Evolutionary conservation across 1,140 invertebrate genomes (phyloP).

Genomic region (Riptortus pedestris): DNA sequence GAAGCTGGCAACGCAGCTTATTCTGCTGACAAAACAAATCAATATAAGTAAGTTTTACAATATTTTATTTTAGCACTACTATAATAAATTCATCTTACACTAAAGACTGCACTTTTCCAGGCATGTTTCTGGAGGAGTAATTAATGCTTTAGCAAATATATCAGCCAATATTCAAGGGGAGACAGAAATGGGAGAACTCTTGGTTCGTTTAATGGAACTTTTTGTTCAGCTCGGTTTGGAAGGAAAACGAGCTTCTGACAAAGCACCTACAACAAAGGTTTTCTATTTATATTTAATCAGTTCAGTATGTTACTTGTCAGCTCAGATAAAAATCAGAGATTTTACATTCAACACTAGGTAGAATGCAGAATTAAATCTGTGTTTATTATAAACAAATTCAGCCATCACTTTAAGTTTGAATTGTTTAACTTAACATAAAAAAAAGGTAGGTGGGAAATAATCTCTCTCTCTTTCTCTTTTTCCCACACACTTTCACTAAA

Average conservation of each 20-base stretch:
- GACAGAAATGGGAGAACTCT: constrained; percentile 70
- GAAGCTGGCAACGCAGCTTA: constrained; percentile 87
- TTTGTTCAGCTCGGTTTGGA: constrained; percentile 96
- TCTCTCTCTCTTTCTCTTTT: too few species aligned
- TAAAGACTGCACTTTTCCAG: constrained; percentile 38
- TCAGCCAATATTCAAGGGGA: constrained; percentile 86
- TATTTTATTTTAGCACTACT: not conserved
- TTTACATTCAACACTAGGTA: too few species aligned
- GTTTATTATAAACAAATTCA: too few species aligned
- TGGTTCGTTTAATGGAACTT: constrained; percentile 80
- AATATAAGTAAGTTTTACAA: constrained; percentile 49
- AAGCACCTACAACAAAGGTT: constrained; percentile 59
- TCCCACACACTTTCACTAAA: too few species aligned
- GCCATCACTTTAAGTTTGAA: constrained; percentile 25
- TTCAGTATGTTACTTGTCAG: constrained; percentile 32
- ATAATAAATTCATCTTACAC: not conserved
- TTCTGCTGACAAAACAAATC: constrained; percentile 58
- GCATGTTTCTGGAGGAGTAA: constrained; percentile 88
- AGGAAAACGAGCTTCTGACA: constrained; percentile 85
- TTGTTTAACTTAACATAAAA: too few species aligned
- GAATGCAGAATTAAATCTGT: too few species aligned
- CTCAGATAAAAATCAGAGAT: too few species aligned
- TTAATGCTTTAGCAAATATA: constrained; percentile 88
- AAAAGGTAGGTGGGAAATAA: too few species aligned
- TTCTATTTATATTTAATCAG: constrained; percentile 19